Conservation (phyloP, 2,888 invertebrate genomes). For the Tanypteryx hageni region DNA sequence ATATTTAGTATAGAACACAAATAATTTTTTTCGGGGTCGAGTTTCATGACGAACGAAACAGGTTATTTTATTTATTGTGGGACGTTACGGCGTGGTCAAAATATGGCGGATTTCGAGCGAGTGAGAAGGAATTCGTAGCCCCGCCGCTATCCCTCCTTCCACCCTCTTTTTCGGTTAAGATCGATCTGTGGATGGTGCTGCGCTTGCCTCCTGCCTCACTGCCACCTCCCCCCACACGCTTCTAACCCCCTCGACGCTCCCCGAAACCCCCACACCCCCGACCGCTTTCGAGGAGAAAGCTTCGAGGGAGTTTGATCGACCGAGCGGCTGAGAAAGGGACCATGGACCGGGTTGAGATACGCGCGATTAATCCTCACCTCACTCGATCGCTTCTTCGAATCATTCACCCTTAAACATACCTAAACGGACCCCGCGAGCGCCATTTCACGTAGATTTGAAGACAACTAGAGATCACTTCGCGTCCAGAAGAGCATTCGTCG, state of each 20-base stretch:
- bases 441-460: not conserved
- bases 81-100: not conserved
- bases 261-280: not conserved
- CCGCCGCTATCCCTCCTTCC: not conserved
- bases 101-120: slow-evolving; percentile 33
- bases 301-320: not conserved
- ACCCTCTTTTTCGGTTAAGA: slow-evolving; percentile 18
- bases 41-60: not conserved
- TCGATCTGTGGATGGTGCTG: slow-evolving; percentile 53
- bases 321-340: not conserved
- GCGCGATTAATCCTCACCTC: not conserved
- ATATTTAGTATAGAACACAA: not conserved
- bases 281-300: not conserved
- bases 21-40: not conserved
- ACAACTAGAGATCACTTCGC: not conserved
- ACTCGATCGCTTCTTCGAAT: not conserved
- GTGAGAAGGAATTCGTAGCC: not conserved
- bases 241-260: not conserved
- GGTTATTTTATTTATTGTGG: not conserved
- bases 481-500: not conserved
- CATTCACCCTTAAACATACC: not conserved
- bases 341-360: not conserved
- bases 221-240: not conserved
- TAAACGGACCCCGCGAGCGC: not conserved
- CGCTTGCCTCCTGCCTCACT: slow-evolving; percentile 52